These are phyloP conservation scores for Sorex araneus DNA, from an alignment of 2,113 vertebrate genomes.

Conservation along the genomic window DNA sequence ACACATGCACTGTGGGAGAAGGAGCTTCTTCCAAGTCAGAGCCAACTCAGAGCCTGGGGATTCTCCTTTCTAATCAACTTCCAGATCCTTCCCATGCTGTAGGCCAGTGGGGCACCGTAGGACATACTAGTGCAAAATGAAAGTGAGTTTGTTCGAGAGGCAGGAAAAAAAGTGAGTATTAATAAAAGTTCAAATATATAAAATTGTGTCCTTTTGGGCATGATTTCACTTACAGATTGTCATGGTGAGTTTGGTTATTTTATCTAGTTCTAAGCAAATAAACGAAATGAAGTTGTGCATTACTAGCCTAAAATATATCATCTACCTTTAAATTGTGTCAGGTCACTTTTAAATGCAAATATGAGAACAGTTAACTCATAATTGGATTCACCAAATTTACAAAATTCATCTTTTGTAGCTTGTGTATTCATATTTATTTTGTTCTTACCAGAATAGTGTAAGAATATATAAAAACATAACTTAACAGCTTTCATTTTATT, in stretches of 20 bases:
- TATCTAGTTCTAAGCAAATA: not conserved
- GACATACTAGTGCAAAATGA: not conserved
- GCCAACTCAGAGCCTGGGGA: not conserved
- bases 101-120: not conserved
- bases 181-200: not conserved
- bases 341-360: constrained; percentile 35
- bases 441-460: not conserved
- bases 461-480: not conserved
- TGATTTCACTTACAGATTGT: not conserved
- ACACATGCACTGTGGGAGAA: not conserved
- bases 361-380: constrained; percentile 26
- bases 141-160: not conserved
- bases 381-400: not conserved
- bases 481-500: constrained; percentile 20
- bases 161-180: not conserved
- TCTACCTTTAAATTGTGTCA: constrained; percentile 31
- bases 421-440: not conserved
- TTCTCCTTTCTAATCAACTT: constrained; percentile 17
- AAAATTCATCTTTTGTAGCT: not conserved
- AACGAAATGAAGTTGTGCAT: constrained; percentile 27
- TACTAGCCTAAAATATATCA: not conserved
- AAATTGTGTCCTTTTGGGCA: constrained; percentile 35
- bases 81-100: not conserved
- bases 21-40: not conserved
- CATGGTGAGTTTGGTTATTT: constrained; percentile 37